phyloP scores from a whole-genome alignment of 2,888 invertebrate genomes.

The Ellobium chinense region DNA sequence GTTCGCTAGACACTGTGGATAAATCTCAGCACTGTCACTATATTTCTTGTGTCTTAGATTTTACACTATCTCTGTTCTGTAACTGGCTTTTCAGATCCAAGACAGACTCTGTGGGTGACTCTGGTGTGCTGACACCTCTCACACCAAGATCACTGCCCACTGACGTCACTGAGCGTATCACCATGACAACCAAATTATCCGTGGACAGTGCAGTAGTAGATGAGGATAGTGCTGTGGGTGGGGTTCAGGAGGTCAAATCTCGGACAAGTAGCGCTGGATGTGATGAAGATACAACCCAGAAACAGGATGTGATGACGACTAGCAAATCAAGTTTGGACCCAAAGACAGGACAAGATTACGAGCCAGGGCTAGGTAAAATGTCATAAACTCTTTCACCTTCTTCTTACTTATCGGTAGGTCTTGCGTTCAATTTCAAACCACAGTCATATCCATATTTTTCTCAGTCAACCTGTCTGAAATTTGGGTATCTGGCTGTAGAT shows the following conservation, averaged over 20 bases:
- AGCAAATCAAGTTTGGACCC: slow-evolving; percentile 20
- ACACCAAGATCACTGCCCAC: slow-evolving; percentile 59
- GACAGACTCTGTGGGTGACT: slow-evolving; percentile 69
- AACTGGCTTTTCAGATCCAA: slow-evolving; percentile 65
- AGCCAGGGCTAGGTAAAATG: slow-evolving; percentile 28
- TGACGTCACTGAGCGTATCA: slow-evolving; percentile 58
- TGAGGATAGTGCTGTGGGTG: slow-evolving; percentile 46
- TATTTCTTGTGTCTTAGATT: no score
- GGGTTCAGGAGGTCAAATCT: slow-evolving; percentile 38
- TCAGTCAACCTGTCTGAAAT: no score
- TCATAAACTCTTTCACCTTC: no score
- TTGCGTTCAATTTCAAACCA: no score
- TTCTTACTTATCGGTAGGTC: neutral
- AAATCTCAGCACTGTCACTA: no score
- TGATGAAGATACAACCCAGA: slow-evolving; percentile 50
- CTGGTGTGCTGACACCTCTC: slow-evolving; percentile 66
- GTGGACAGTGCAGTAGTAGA: slow-evolving; percentile 78
- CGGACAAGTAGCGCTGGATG: slow-evolving; percentile 46
- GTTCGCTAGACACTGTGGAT: no score
- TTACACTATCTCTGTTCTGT: no score
- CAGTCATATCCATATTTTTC: no score
- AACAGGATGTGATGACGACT: neutral
- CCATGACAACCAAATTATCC: slow-evolving; percentile 79
- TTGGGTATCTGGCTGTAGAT: no score
- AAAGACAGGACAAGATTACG: slow-evolving; percentile 31